A percentile compares a stretch with the other conserved stretches of the same genome.
These are phyloP conservation scores for Cavia porcellus DNA, from an alignment of 2,113 vertebrate genomes.

Conservation along the genomic window DNA sequence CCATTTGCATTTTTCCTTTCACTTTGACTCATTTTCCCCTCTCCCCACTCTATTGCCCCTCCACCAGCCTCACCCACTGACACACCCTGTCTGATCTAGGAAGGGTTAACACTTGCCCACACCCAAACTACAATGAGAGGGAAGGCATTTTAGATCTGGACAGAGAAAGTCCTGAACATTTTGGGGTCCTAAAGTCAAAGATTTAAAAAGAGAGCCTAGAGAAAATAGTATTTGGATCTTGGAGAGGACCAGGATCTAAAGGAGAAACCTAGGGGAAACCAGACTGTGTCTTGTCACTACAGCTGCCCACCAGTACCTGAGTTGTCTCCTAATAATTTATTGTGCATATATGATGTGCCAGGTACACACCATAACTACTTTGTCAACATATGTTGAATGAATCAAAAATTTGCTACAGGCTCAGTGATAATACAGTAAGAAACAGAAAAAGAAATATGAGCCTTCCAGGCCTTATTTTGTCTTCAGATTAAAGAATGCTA, in stretches of 20 bases:
- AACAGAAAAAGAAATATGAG: conserved; percentile 49
- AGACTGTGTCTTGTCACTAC: not conserved
- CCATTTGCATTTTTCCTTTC: conserved; percentile 85
- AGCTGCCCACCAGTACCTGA: not conserved
- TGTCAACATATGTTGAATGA: not conserved
- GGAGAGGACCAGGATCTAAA: not conserved
- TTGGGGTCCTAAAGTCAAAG: not conserved
- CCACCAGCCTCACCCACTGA: conserved; percentile 62
- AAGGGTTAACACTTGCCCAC: conserved; percentile 31
- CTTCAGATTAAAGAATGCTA: conserved; percentile 34
- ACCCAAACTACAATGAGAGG: conserved; percentile 19
- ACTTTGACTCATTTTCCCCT: conserved; percentile 82
- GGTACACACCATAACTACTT: not conserved
- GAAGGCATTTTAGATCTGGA: not conserved
- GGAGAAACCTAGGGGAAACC: not conserved
- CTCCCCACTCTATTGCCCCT: conserved; percentile 68
- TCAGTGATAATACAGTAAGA: conserved; percentile 19
- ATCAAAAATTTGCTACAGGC: not conserved
- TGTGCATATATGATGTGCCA: not conserved
- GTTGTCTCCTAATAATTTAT: conserved; percentile 12
- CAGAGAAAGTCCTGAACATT: conserved; percentile 15
- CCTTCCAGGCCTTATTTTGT: conserved; percentile 37
- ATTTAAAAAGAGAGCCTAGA: not conserved
- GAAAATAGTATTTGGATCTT: not conserved
- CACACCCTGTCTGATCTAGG: conserved; percentile 72